Conservation (phyloP, 1,140 invertebrate genomes). For the Eupeodes corollae region DNA sequence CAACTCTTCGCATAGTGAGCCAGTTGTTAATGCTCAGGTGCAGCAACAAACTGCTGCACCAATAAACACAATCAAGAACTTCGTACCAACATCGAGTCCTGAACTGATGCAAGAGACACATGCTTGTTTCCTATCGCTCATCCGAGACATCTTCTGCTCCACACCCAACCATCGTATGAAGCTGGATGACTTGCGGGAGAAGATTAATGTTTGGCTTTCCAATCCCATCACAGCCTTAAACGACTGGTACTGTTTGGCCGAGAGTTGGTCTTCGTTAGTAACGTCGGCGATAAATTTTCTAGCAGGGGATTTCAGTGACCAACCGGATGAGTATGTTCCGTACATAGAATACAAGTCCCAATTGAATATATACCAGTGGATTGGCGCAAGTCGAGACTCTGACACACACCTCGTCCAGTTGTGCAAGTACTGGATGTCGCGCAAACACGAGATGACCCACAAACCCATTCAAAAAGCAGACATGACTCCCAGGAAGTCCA, state of each 20-base stretch:
- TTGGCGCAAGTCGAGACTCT: slow-evolving; percentile 84
- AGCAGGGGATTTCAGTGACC: slow-evolving; percentile 69
- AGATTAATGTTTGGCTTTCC: slow-evolving; percentile 66
- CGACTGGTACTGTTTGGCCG: slow-evolving; percentile 59
- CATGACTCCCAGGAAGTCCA: not conserved
- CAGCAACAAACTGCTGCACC: no score
- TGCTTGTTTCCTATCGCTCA: slow-evolving; percentile 67
- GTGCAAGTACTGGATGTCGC: slow-evolving; percentile 64
- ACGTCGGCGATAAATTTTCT: slow-evolving; percentile 76
- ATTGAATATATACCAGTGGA: slow-evolving; percentile 78
- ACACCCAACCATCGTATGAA: slow-evolving; percentile 71
- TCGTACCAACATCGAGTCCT: slow-evolving; percentile 2
- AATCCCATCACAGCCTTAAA: slow-evolving; percentile 72
- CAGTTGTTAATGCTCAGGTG: no score
- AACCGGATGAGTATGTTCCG: slow-evolving; percentile 83
- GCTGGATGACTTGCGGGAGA: slow-evolving; percentile 57
- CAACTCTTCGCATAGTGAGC: no score
- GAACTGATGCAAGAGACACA: slow-evolving; percentile 63
- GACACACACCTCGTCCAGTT: slow-evolving; percentile 65
- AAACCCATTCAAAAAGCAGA: not conserved
- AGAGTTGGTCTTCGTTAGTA: slow-evolving; percentile 69
- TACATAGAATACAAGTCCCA: slow-evolving; percentile 78
- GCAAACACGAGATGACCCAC: slow-evolving; percentile 40
- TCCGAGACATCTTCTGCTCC: slow-evolving; percentile 70
- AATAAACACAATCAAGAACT: no score